These are phyloP conservation scores for Cephus rjabovi DNA, from an alignment of 2,888 invertebrate genomes.

Conservation along the genomic window DNA sequence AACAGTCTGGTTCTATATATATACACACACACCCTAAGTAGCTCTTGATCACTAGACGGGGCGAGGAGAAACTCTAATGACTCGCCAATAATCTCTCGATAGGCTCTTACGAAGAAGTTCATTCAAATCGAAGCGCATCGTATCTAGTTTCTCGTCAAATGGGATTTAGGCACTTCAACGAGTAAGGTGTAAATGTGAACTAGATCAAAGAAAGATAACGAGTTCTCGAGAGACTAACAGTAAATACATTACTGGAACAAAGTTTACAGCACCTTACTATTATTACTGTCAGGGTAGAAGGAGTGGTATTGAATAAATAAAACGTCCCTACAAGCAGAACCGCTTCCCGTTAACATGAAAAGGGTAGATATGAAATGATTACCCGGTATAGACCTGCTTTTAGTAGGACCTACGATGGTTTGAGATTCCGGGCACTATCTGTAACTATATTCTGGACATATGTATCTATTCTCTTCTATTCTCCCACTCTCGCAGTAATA, in stretches of 20 bases:
- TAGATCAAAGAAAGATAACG: background rate
- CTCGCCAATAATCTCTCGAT: slow-evolving; percentile 6
- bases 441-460: background rate
- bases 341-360: background rate
- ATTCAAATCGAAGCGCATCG: background rate
- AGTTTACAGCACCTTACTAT: background rate
- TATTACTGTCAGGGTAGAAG: background rate
- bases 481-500: background rate
- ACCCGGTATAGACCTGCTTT: background rate
- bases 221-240: background rate
- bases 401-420: background rate
- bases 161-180: background rate
- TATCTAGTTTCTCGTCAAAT: background rate
- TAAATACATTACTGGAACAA: background rate
- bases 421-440: background rate
- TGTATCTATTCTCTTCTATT: background rate
- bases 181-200: background rate
- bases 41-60: background rate
- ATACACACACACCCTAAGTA: background rate
- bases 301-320: background rate
- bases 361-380: background rate
- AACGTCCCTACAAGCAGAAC: background rate
- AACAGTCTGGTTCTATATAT: slow-evolving; percentile 18
- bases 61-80: background rate
- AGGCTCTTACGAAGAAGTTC: background rate